Evolutionary conservation across 2,113 vertebrate genomes (phyloP).

Genomic region (Columbina picui): DNA sequence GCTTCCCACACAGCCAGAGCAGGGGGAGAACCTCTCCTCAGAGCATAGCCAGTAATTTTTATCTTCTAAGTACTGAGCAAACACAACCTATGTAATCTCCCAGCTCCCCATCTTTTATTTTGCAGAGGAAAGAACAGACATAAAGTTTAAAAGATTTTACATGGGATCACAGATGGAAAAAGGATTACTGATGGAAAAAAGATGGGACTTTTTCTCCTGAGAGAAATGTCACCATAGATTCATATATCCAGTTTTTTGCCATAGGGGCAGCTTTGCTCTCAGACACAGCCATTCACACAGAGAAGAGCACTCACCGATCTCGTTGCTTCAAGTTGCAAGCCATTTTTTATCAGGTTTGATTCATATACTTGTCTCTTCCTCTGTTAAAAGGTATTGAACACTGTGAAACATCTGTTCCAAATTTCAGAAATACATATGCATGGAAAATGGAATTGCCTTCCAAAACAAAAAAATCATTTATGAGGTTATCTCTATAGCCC

Average conservation of each 20-base stretch:
- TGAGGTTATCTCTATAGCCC: not conserved
- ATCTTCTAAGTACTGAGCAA: not conserved
- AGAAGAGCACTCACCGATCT: constrained; percentile 81
- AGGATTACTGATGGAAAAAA: not conserved
- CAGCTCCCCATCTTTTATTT: not conserved
- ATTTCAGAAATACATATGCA: not conserved
- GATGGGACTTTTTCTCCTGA: not conserved
- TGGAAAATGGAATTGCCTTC: not conserved
- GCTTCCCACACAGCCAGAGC: not conserved
- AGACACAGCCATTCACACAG: not conserved
- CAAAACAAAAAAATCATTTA: not conserved
- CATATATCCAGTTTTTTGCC: not conserved
- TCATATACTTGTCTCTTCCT: constrained; percentile 87
- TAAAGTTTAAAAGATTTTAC: not conserved
- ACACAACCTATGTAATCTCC: not conserved
- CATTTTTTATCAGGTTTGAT: constrained; percentile 85
- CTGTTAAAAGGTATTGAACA: constrained; percentile 71
- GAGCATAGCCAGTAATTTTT: not conserved
- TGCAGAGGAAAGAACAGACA: not conserved
- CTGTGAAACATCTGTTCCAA: not conserved
- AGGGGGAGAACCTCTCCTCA: not conserved
- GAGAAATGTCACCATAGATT: not conserved
- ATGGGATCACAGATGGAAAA: not conserved
- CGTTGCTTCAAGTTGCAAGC: constrained; percentile 88
- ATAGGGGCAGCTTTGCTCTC: not conserved